Conservation (phyloP, 2,888 invertebrate genomes). For the Dorcus parallelipipedus region DNA sequence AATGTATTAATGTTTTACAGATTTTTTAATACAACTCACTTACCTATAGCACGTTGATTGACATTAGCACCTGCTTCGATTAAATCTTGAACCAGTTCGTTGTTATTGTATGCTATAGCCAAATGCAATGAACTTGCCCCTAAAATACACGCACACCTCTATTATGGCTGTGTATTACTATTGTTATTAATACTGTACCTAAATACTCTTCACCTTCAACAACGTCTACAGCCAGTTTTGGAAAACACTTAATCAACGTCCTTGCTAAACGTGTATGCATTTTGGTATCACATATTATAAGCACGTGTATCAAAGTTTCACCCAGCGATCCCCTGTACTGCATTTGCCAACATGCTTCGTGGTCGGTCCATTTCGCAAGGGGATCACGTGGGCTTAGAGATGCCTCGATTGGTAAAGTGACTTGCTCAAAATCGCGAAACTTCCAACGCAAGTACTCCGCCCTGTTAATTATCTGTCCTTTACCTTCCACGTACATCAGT, state of each 20-base stretch:
- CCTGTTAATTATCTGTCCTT: conserved; percentile 79
- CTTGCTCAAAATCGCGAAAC: conserved; percentile 80
- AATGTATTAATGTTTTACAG: conserved; percentile 5
- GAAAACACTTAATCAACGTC: conserved; percentile 86
- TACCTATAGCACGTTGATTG: conserved; percentile 88
- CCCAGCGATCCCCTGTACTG: conserved; percentile 92
- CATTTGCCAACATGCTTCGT: conserved; percentile 97
- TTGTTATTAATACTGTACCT: conserved; percentile 52
- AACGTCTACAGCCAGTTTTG: conserved; percentile 85
- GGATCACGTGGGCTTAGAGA: conserved; percentile 83
- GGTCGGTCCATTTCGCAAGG: conserved; percentile 82
- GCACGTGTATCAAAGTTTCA: conserved; percentile 89
- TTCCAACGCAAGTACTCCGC: conserved; percentile 90
- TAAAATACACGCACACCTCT: conserved; percentile 35
- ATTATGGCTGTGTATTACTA: too few species aligned
- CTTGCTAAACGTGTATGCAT: conserved; percentile 78
- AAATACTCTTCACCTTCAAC: conserved; percentile 98
- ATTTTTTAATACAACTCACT: not conserved
- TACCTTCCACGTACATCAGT: conserved; percentile 83
- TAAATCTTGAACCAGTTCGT: conserved; percentile 89
- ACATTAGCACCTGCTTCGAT: conserved; percentile 91
- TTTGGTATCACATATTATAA: conserved; percentile 92
- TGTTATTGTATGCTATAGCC: conserved; percentile 95
- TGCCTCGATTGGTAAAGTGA: conserved; percentile 83
- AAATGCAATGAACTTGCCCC: conserved; percentile 92